These are phyloP conservation scores for Drosophila repletoides DNA, from an alignment of 1,140 invertebrate genomes.

Conservation along the genomic window DNA sequence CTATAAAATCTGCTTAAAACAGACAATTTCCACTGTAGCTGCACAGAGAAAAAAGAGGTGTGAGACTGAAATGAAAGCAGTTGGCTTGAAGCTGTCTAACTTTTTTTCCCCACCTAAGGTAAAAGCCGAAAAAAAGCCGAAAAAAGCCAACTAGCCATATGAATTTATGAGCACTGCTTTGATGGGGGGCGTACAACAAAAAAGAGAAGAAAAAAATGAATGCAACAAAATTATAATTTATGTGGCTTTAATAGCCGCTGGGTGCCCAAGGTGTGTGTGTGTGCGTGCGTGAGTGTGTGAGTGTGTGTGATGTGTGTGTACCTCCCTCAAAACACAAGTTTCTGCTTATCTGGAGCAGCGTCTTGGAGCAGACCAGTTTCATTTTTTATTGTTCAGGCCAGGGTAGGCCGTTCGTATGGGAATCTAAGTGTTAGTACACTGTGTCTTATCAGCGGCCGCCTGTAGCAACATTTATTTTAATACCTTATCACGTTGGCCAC, in stretches of 20 bases:
- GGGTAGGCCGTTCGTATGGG: slow-evolving; percentile 25
- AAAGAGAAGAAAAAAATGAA: slow-evolving; percentile 3
- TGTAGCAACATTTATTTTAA: slow-evolving; percentile 78
- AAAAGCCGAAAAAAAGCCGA: slow-evolving; percentile 11
- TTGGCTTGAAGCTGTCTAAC: slow-evolving; percentile 39
- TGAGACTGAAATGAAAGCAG: not conserved
- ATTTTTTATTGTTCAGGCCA: slow-evolving; percentile 34
- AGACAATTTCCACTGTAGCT: slow-evolving; percentile 15
- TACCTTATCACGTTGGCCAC: slow-evolving; percentile 68
- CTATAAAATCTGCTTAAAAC: too few relatives aligned
- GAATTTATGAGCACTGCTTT: slow-evolving; percentile 64
- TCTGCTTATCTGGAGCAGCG: slow-evolving; percentile 50
- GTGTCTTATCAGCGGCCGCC: slow-evolving; percentile 67
- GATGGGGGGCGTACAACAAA: slow-evolving; percentile 17
- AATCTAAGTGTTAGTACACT: slow-evolving; percentile 49
- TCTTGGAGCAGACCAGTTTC: slow-evolving; percentile 33
- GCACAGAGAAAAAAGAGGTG: not conserved
- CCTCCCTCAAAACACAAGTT: slow-evolving; percentile 10
- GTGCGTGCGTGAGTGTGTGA: not conserved
- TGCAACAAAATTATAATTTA: slow-evolving; percentile 81
- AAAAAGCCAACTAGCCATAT: slow-evolving; percentile 70
- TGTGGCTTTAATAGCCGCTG: slow-evolving; percentile 78
- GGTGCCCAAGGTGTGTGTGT: slow-evolving; percentile 30
- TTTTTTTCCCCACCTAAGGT: slow-evolving; percentile 53
- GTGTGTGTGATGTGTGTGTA: not conserved